Base-by-base conservation (phyloP, 2,113 vertebrate species). In the Mastomys coucha region DNA sequence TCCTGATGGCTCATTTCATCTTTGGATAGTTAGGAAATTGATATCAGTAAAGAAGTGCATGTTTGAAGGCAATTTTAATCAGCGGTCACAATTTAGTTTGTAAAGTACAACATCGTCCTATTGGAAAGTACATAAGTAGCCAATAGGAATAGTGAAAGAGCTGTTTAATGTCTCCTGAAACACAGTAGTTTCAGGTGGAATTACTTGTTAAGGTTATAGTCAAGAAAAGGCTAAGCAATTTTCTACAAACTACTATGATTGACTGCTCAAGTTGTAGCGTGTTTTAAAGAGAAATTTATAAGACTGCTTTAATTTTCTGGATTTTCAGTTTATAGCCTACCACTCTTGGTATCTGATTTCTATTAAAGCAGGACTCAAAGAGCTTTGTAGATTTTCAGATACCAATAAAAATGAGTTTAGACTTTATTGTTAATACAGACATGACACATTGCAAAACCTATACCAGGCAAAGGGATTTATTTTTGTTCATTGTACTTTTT, bases 251-350 rank as follows among this genome's bases (percentile, higher is more conserved):
- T 96, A 86, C 97, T 98, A 91, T 94, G 98, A 95, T 97, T 97
- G 96, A 95, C 60, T 98, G 91, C 1, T 51, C 26, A 86, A 60
- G 28, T 70, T 20, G 39, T 69, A 97, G 49, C 12, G 78, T 9
- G 60, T 94, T 49, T 95, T 98, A 97, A 98, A 98, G 94, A 93
- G 31, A 91, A 97, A 97, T 98, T 97, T 98, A 98, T 91, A 96
- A 84, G 45, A 97, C 42, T 87, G 69, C 45, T 98, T 98, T 96
- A 97, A 31, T 86, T 96, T 98, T 97, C 96, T 96, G 4, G 93
- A 96, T 96, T 98, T 98, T 95, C 45, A 93, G 2, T 73, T 98
- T 97, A 96, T 73, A 97, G 63, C 14, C 78, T 24, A 97, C 67
- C 65, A 94, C 81, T 70, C 92, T 96, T 76, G 97, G 82, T 42